phyloP scores from a whole-genome alignment of 1,140 invertebrate species.

The Drosophila nannoptera region DNA sequence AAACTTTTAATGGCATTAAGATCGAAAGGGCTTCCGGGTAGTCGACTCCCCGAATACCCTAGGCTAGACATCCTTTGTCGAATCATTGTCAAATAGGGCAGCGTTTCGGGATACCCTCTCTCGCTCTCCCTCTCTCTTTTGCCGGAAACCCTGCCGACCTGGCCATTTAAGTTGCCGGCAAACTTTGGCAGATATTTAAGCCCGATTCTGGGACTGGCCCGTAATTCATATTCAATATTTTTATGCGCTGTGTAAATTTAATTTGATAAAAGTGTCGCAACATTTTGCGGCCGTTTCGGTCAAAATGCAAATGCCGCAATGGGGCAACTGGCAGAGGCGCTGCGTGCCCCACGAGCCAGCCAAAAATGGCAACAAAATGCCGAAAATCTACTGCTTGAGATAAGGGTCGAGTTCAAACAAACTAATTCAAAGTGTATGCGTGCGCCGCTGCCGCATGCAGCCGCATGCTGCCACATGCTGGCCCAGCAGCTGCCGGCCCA shows the following conservation, averaged over 20 bases:
- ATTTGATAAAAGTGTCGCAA: constrained; percentile 67
- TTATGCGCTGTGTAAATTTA: constrained; percentile 69
- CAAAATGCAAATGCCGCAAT: constrained; percentile 50
- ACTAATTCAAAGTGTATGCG: constrained; percentile 71
- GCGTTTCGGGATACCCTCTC: too few relatives aligned
- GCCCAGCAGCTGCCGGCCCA: constrained; percentile 21
- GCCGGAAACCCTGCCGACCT: neutral
- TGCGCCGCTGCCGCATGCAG: constrained; percentile 10
- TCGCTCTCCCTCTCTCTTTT: too few relatives aligned
- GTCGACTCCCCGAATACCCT: constrained; percentile 2
- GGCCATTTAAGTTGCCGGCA: constrained; percentile 41
- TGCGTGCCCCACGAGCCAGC: constrained; percentile 30
- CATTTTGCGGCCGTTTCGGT: constrained; percentile 8
- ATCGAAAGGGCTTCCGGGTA: neutral
- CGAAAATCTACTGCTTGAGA: constrained; percentile 75
- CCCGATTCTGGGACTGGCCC: constrained; percentile 1
- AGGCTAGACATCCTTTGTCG: neutral
- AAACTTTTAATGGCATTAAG: constrained; percentile 78
- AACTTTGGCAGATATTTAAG: constrained; percentile 29
- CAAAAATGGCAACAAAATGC: constrained; percentile 71
- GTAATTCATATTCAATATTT: constrained; percentile 41
- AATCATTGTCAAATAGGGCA: too few relatives aligned
- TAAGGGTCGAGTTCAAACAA: constrained; percentile 70
- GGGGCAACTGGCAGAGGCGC: constrained; percentile 5
- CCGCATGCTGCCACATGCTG: constrained; percentile 19